These are phyloP conservation scores for Natrix natrix DNA, from an alignment of 2,797 vertebrate species.

Conservation along the genomic window DNA sequence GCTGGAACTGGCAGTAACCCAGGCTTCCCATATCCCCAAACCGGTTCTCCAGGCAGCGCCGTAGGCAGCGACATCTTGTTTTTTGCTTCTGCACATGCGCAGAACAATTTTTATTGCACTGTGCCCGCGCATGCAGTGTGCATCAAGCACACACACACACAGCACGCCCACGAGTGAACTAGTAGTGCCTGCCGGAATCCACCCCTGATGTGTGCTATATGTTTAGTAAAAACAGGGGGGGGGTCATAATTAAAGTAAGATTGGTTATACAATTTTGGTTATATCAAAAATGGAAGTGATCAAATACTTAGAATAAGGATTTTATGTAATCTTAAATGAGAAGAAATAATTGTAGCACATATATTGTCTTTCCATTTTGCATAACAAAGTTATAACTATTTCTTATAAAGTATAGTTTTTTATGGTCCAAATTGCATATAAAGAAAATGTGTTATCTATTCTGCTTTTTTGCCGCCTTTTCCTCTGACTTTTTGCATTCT, in stretches of 20 bases:
- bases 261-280: background rate
- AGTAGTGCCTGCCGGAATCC: too few relatives aligned
- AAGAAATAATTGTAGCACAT: background rate
- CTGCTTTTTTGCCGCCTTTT: background rate
- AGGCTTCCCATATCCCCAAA: too few relatives aligned
- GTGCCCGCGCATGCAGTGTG: too few relatives aligned
- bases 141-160: too few relatives aligned
- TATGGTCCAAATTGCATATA: background rate
- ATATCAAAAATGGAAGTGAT: background rate
- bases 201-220: background rate
- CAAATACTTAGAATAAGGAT: background rate
- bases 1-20: too few relatives aligned
- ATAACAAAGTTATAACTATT: background rate
- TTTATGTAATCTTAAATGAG: background rate
- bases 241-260: background rate
- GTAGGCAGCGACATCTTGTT: too few relatives aligned
- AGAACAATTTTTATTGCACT: too few relatives aligned
- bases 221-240: background rate
- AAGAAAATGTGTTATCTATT: background rate
- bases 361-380: background rate
- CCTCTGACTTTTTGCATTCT: background rate
- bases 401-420: background rate
- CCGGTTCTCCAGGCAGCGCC: too few relatives aligned
- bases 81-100: too few relatives aligned
- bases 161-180: too few relatives aligned